Percentiles rank a stretch among this genome's conserved stretches.
phyloP scores from a whole-genome alignment of 2,113 vertebrate genomes.

The Thamnaconus septentrionalis region DNA sequence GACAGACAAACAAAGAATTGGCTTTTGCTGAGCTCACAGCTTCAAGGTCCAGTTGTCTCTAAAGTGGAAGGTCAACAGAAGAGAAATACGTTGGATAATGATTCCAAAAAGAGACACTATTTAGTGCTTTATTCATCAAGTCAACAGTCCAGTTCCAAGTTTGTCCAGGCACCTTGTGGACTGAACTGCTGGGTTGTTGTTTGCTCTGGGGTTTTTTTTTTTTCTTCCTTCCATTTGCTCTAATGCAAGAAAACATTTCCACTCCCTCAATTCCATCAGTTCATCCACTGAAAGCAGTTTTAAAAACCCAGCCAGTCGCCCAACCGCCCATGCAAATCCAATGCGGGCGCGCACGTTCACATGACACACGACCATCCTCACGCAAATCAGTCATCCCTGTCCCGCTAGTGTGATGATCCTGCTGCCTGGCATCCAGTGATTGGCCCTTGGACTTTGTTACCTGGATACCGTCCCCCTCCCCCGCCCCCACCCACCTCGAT shows the following conservation, averaged over 20 bases:
- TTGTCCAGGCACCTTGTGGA: too few species aligned
- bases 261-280: not conserved
- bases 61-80: too few species aligned
- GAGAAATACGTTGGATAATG: too few species aligned
- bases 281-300: slow-evolving; percentile 11
- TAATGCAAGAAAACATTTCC: slow-evolving; percentile 23
- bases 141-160: too few species aligned
- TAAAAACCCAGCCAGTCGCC: too few species aligned
- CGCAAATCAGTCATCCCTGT: slow-evolving; percentile 51
- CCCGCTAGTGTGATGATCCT: slow-evolving; percentile 2
- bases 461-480: slow-evolving; percentile 14
- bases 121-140: too few species aligned
- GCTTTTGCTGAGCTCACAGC: too few species aligned
- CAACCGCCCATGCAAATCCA: slow-evolving; percentile 3
- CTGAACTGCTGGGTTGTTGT: too few species aligned
- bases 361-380: slow-evolving; percentile 13
- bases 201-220: too few species aligned
- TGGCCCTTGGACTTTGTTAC: slow-evolving; percentile 59
- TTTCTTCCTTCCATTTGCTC: slow-evolving; percentile 8
- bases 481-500: slow-evolving; percentile 4
- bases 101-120: too few species aligned
- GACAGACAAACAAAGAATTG: too few species aligned
- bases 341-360: not conserved
- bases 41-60: too few species aligned
- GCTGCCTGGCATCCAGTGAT: slow-evolving; percentile 58